Conservation (phyloP, 2,113 vertebrate species). For the Thryonomys swinderianus region DNA sequence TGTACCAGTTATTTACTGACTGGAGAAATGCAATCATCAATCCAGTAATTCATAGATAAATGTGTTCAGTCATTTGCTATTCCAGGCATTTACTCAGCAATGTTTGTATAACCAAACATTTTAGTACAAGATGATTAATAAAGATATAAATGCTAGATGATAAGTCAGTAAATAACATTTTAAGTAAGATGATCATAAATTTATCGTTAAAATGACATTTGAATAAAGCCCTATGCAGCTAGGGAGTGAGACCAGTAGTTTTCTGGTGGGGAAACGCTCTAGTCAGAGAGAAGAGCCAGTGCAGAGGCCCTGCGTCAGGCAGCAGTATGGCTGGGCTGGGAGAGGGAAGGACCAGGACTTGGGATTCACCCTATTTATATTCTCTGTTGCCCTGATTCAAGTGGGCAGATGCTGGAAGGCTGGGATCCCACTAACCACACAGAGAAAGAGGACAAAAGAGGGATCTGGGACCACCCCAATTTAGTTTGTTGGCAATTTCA, state of each 20-base stretch:
- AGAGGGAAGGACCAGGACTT: no score
- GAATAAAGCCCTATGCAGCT: background rate
- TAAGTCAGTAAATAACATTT: background rate
- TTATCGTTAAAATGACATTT: background rate
- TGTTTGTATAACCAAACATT: background rate
- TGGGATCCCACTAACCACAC: background rate
- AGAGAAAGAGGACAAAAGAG: background rate
- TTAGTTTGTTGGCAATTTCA: background rate
- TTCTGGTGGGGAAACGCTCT: background rate
- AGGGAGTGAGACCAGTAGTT: background rate
- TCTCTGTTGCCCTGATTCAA: background rate
- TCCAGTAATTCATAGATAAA: background rate
- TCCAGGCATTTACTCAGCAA: background rate
- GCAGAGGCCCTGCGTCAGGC: background rate
- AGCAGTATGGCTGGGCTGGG: background rate
- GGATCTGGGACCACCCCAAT: background rate
- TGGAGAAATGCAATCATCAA: background rate
- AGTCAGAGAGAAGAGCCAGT: background rate
- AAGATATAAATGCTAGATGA: background rate
- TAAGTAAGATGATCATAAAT: background rate
- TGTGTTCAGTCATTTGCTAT: background rate
- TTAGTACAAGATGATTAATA: slow-evolving; percentile 6
- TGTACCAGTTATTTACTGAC: background rate
- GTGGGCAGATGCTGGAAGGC: background rate
- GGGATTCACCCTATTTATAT: background rate